Conservation (phyloP, 2,797 vertebrate genomes). For the Thunnus albacares region DNA sequence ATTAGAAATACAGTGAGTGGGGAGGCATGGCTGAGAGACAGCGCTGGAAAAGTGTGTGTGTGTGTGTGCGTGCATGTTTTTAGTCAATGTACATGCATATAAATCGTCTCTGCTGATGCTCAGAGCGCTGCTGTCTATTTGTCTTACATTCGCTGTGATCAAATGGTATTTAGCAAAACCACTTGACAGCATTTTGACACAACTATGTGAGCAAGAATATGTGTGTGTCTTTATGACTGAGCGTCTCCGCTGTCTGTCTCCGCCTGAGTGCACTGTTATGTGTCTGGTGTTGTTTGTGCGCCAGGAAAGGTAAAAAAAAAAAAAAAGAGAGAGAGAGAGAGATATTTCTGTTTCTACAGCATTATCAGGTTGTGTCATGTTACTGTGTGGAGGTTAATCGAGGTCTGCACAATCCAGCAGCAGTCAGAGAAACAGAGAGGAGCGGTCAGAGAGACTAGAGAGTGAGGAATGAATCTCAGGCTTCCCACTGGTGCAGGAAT, state of each 20-base stretch:
- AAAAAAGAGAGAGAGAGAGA: background rate
- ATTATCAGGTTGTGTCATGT: conserved; percentile 34
- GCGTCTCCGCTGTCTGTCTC: conserved; percentile 22
- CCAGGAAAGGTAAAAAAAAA: conserved; percentile 7
- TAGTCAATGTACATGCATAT: conserved; percentile 46
- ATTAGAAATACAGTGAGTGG: conserved; percentile 70
- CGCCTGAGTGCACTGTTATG: background rate
- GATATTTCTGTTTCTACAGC: conserved; percentile 24
- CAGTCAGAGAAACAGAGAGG: conserved; percentile 30
- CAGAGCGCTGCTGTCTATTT: conserved; percentile 45
- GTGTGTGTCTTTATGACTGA: conserved; percentile 35
- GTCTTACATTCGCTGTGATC: conserved; percentile 47
- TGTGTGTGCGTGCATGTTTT: conserved; percentile 2
- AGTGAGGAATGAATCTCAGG: conserved; percentile 40
- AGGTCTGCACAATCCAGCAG: conserved; percentile 37
- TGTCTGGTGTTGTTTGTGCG: conserved; percentile 19
- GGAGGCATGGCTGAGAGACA: conserved; percentile 32
- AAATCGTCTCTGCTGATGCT: conserved; percentile 48
- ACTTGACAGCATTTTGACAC: conserved; percentile 61
- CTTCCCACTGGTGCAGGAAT: conserved; percentile 68
- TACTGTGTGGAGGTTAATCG: conserved; percentile 50
- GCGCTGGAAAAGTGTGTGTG: conserved; percentile 25
- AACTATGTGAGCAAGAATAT: conserved; percentile 45
- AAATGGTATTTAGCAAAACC: conserved; percentile 41
- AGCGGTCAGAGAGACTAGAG: conserved; percentile 10